phyloP scores from a whole-genome alignment of 2,888 invertebrate genomes.

The Temnothorax unifasciatus region DNA sequence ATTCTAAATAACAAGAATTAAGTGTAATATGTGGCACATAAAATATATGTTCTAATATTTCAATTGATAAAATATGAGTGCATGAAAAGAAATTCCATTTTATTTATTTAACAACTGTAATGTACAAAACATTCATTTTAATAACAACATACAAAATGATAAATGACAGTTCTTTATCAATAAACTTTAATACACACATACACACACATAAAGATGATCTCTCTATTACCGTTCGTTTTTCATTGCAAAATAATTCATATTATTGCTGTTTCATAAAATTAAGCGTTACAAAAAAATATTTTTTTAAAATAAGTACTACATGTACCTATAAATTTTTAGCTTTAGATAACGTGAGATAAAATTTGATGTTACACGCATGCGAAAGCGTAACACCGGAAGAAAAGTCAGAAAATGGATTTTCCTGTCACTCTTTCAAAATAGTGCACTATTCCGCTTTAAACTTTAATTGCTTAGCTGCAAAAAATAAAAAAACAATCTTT shows the following conservation, averaged over 20 bases:
- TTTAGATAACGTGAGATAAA: neutral
- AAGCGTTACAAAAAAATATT: neutral
- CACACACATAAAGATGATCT: too few relatives aligned
- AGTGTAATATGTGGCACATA: neutral
- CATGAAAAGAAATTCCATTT: neutral
- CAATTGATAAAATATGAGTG: neutral
- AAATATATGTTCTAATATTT: constrained; percentile 13
- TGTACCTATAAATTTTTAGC: neutral
- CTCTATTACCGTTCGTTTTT: neutral
- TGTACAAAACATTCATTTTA: neutral
- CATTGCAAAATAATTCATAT: neutral
- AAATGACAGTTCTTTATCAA: neutral
- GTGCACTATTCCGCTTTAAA: neutral
- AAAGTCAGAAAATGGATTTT: neutral
- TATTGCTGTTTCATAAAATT: neutral
- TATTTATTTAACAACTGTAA: neutral
- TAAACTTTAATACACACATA: neutral
- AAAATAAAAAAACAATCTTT: constrained; percentile 9
- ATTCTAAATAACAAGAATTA: constrained; percentile 21
- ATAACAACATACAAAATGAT: neutral
- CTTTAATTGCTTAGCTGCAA: neutral
- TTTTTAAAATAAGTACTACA: neutral
- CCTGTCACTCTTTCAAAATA: neutral
- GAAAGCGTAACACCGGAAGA: neutral
- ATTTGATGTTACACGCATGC: neutral